Evolutionary conservation across 2,888 invertebrate genomes (phyloP).

Genomic region (Drosophila koepferae): DNA sequence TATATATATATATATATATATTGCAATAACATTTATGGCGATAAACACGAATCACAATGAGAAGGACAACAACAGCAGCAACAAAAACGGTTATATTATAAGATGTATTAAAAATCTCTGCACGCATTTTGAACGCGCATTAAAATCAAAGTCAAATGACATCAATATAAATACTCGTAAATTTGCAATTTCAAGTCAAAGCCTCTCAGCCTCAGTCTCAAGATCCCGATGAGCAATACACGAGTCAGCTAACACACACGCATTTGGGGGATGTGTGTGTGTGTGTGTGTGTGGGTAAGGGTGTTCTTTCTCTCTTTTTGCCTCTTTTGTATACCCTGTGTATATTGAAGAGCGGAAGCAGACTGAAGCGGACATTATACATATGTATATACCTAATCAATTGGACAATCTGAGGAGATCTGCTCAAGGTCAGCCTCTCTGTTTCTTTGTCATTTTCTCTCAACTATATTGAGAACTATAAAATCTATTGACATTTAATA

Average conservation of each 20-base stretch:
- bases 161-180: slow-evolving; percentile 82
- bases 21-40: slow-evolving; percentile 11
- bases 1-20: slow-evolving; percentile 4
- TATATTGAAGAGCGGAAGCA: background rate
- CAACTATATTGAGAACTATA: background rate
- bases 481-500: background rate
- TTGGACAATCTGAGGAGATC: background rate
- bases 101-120: slow-evolving; percentile 78
- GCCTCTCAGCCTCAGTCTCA: slow-evolving; percentile 36
- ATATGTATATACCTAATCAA: background rate
- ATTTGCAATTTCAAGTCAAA: slow-evolving; percentile 75
- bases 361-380: background rate
- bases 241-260: slow-evolving; percentile 58
- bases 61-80: background rate
- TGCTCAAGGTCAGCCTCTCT: background rate
- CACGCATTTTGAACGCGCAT: slow-evolving; percentile 78
- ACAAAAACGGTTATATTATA: slow-evolving; percentile 22
- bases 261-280: background rate
- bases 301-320: background rate
- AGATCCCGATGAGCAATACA: slow-evolving; percentile 48
- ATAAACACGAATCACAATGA: slow-evolving; percentile 27
- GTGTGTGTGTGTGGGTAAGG: background rate
- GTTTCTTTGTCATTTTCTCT: background rate
- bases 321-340: slow-evolving; percentile 5
- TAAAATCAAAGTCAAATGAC: slow-evolving; percentile 82